phyloP scores from a whole-genome alignment of 2,797 vertebrate genomes.

The Cossypha polioptera region DNA sequence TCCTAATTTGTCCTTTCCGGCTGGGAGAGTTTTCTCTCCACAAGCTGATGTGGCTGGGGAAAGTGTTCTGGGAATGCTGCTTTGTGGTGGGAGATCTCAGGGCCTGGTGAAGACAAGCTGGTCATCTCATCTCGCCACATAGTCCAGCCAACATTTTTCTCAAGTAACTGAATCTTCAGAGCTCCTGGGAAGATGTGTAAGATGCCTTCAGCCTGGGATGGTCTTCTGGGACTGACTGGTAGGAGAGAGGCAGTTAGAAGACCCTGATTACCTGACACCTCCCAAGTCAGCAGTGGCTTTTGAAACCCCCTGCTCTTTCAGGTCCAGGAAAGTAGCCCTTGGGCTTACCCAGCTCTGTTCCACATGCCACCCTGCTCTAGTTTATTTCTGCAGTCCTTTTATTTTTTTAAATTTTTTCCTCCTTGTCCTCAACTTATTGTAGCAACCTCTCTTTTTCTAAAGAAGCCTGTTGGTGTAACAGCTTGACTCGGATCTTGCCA shows the following conservation, averaged over 20 bases:
- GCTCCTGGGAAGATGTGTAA: neutral
- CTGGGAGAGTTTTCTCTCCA: neutral
- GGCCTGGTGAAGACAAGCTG: constrained; percentile 32
- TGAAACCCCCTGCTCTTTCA: neutral
- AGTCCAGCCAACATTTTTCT: constrained; percentile 1
- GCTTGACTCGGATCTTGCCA: neutral
- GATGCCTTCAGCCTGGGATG: neutral
- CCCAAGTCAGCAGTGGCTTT: neutral
- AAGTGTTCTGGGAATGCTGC: constrained; percentile 34
- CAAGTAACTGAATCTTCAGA: neutral
- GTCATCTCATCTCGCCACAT: neutral
- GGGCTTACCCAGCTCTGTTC: neutral
- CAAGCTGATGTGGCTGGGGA: constrained; percentile 1
- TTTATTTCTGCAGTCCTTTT: neutral
- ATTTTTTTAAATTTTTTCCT: neutral
- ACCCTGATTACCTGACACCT: neutral
- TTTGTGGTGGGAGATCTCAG: constrained; percentile 30
- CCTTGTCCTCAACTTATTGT: neutral
- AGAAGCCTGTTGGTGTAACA: neutral
- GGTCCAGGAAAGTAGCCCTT: neutral
- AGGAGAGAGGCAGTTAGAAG: neutral
- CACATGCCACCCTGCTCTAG: neutral
- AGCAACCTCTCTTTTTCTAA: neutral
- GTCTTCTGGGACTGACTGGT: neutral
- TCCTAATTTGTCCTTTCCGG: constrained; percentile 33